Percentiles rank a stretch among this genome's conserved stretches.
Evolutionary conservation across 2,113 vertebrate genomes (phyloP).

Genomic region (Psittacula cyanocephala): DNA sequence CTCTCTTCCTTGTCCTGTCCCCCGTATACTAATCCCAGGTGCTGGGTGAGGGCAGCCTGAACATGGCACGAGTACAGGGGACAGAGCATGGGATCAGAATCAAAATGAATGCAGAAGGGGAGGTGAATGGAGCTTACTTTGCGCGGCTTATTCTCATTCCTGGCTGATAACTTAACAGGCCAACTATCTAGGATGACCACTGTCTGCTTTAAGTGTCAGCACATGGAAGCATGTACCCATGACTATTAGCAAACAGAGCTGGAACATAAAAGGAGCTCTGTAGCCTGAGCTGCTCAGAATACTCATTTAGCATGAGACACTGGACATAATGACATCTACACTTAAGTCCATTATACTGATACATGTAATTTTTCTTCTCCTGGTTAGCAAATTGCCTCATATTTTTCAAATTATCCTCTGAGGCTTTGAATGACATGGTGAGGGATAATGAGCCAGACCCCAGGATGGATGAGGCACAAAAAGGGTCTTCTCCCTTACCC

Average conservation of each 20-base stretch:
- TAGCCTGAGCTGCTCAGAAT: neutral
- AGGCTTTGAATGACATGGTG: conserved; percentile 5
- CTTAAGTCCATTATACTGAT: neutral
- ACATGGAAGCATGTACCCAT: neutral
- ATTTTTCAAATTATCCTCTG: conserved; percentile 37
- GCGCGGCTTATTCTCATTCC: neutral
- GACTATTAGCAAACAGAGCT: conserved; percentile 26
- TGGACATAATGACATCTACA: conserved; percentile 21
- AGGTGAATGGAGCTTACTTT: neutral
- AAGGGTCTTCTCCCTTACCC: neutral
- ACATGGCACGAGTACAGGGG: neutral
- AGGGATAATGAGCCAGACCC: neutral
- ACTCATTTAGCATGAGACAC: conserved; percentile 20
- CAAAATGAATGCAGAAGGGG: neutral
- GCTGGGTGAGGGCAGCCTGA: neutral
- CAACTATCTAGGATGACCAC: conserved; percentile 28
- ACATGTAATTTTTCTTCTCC: conserved; percentile 15
- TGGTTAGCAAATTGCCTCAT: conserved; percentile 22
- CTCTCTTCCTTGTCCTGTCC: neutral
- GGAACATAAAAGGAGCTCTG: conserved; percentile 27
- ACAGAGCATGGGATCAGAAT: neutral
- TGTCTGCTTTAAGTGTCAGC: conserved; percentile 32
- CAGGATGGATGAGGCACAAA: neutral
- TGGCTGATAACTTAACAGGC: conserved; percentile 9
- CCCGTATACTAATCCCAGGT: neutral